Base-by-base conservation (phyloP, 1,140 invertebrate genomes). In the Venustaconcha ellipsiformis region DNA sequence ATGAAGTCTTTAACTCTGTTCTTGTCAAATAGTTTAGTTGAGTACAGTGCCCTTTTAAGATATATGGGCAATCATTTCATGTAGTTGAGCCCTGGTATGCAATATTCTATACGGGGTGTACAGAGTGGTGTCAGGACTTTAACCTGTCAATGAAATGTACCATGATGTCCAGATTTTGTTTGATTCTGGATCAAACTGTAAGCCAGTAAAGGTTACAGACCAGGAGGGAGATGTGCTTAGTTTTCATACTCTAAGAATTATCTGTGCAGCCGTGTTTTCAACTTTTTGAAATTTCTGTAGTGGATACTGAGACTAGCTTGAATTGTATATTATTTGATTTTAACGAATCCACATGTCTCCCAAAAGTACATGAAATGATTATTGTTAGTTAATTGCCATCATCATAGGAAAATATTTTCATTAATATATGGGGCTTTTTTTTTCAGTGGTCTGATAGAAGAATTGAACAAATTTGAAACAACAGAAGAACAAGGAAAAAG, bases 391-490 rank as follows among this genome's bases (percentile, higher is more conserved):
- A 23, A 1, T 11, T 76, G 15, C 2, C 26, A 57, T 76, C 30
- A 23, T 48, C 17, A 17, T 18, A 30, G 67, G 17, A 56, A 13
- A 4, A 48, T 57, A 15, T 74, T 73, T 66, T 26, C 14, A n/a
- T 26, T 65, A 58, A 17, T 13, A 12, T 20, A 57, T 73, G 20
- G 56, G 63, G 8, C 65, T n/a, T 72, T 73, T 37, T 71, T 26
- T 80, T 82, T 79, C 48, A 88, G 86, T 72, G 74, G 80, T 18
- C 70, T 88, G 15, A 70, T 84, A n/a, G 84, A 88, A 59, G 86
- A 88, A 70, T 73, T 88, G 20, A 79, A 86, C 67, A 74, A 79
- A 14, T 26, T 67, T n/a, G 81, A 83, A 13, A 70, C 14, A 3
- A 26, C 26, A 57, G 68, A 82, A 20, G 78, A 80, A 57, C 60